Conservation (phyloP, 1,140 invertebrate genomes). For the Nephila pilipes region DNA sequence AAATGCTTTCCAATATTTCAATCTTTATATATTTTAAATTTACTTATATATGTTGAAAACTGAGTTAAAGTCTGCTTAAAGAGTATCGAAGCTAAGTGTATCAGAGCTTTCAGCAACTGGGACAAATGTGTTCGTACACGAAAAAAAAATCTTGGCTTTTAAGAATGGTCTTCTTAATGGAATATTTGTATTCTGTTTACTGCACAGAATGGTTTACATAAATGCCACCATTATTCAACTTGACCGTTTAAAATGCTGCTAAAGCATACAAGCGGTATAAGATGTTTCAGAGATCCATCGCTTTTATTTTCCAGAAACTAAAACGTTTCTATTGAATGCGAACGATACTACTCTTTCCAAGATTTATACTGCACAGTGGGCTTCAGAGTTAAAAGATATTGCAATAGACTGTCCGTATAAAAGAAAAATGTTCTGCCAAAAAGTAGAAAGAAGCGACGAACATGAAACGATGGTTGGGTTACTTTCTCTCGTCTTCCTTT, state of each 20-base stretch:
- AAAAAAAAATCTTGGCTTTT: background rate
- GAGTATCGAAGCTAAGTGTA: no score
- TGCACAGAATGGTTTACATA: background rate
- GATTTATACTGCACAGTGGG: background rate
- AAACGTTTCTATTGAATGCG: background rate
- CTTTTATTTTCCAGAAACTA: background rate
- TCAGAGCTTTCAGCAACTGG: no score
- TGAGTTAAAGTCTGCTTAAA: no score
- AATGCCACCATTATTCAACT: background rate
- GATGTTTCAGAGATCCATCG: background rate
- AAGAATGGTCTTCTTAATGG: background rate
- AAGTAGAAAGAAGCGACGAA: background rate
- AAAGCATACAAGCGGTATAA: slow-evolving; percentile 3
- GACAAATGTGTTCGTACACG: background rate
- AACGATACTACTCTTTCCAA: background rate
- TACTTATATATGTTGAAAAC: no score
- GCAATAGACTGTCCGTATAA: background rate
- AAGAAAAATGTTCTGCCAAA: background rate
- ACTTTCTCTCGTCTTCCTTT: background rate
- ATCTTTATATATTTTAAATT: no score
- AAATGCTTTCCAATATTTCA: no score
- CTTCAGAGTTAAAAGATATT: background rate
- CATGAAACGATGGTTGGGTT: background rate
- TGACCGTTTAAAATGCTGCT: background rate
- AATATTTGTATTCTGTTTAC: background rate